Evolutionary conservation across 2,113 vertebrate genomes (phyloP).

Genomic region (Mungos mungo): DNA sequence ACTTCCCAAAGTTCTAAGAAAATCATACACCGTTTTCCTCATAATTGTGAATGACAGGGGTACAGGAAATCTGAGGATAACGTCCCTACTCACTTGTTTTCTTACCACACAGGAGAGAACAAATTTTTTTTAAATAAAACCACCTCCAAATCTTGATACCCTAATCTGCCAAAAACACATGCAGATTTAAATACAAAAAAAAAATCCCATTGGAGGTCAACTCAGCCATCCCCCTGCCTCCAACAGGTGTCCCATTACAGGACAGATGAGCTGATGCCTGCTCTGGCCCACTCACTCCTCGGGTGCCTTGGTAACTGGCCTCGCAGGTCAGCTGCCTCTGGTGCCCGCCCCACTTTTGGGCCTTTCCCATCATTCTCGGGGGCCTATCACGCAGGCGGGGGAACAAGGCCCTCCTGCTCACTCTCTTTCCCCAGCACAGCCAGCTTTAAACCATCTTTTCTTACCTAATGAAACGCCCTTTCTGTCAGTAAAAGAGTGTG

Average conservation of each 20-base stretch:
- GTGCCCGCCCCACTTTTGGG: no score
- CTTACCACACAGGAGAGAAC: constrained; percentile 43
- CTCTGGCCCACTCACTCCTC: background rate
- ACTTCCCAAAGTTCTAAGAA: constrained; percentile 15
- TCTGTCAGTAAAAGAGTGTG: background rate
- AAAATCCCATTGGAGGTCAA: background rate
- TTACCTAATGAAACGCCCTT: background rate
- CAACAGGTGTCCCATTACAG: background rate
- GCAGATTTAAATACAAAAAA: background rate
- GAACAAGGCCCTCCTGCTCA: background rate
- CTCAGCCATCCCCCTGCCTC: background rate
- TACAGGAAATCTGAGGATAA: background rate
- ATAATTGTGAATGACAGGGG: constrained; percentile 47
- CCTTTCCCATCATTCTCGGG: background rate
- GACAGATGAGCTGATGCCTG: background rate
- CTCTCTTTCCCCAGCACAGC: background rate
- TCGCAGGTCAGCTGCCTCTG: background rate
- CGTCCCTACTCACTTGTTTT: constrained; percentile 36
- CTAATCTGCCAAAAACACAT: background rate
- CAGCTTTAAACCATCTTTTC: background rate
- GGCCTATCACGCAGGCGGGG: background rate
- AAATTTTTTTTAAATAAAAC: background rate
- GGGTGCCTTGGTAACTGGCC: background rate
- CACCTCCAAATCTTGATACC: background rate
- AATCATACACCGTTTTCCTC: constrained; percentile 48